Evolutionary conservation across 2,797 vertebrate species (phyloP).

Genomic region (Coregonus suidteri): DNA sequence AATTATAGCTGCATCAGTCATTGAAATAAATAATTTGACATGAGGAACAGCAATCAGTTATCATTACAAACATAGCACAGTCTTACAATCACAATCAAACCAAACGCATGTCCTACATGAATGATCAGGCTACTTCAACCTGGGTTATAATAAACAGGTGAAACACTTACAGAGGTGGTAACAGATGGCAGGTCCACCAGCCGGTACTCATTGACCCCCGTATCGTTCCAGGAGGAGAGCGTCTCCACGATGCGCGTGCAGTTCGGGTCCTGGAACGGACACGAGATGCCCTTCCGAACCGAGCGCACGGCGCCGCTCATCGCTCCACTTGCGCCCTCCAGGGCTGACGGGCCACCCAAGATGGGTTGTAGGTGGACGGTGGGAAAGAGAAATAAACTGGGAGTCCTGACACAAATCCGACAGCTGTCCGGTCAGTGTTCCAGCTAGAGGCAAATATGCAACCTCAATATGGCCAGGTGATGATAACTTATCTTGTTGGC

Average conservation of each 20-base stretch:
- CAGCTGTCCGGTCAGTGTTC: neutral
- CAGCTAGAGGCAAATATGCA: no score
- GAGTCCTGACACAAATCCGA: neutral
- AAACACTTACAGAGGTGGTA: conserved; percentile 74
- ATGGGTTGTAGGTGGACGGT: neutral
- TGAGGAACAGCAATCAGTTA: neutral
- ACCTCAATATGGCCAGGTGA: neutral
- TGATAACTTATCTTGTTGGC: neutral
- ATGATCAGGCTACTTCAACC: neutral
- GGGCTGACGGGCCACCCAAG: neutral
- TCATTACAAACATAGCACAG: neutral
- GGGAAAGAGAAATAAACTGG: no score
- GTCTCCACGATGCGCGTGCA: conserved; percentile 51
- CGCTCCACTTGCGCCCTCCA: neutral
- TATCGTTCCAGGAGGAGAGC: conserved; percentile 59
- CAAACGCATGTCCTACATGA: neutral
- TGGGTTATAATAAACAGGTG: neutral
- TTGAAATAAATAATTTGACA: neutral
- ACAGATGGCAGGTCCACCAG: conserved; percentile 54
- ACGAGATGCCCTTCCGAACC: conserved; percentile 40
- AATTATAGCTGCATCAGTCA: neutral
- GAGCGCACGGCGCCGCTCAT: conserved; percentile 47
- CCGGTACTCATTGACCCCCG: conserved; percentile 37
- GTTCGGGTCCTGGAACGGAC: conserved; percentile 47
- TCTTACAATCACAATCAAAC: neutral